Evolutionary conservation across 2,888 invertebrate species (phyloP), one percentile per base, ranked within the genome.

Genomic region (Ashinkailepas kermadecensis): DNA sequence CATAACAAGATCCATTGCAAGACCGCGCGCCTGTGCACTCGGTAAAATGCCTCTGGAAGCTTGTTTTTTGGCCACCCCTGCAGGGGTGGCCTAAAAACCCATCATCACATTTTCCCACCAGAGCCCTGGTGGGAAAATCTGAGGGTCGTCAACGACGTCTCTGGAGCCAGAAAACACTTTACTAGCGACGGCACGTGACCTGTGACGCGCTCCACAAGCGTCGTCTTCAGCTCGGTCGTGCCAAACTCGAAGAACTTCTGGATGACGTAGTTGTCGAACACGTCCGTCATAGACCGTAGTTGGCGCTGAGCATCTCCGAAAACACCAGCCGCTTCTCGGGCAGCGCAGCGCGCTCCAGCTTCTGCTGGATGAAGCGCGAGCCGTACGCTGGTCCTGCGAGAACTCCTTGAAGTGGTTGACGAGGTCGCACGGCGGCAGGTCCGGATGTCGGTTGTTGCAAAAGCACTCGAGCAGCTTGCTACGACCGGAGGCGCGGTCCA

Each of bases 171-270:
- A 39, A 4, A 39, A 39, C 39, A 39, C 39, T 4, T 39, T 39
- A 39, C 4, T 4, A 39, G 39, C 39, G 39, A 39, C 4, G 39
- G 4, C 39, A 39, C 39, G 99, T 99, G 95, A 39, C 97, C 95
- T 85, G 95, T 93, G 83, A 95, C 92, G 91, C 93, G 89, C 88
- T 94, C 94, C 81, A 96, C 97, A 85, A 99, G 89, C 10, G 96
- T 95, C n/a, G 95, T 94, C 89, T 97, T 97, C 89, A 99, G 99
- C 88, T 99, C 99, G 4, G 94, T 92, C 25, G 97, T 96, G 80
- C 99, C 99, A 87, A 97, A 97, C 88, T 99, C 99, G 87, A 99
- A 99, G 87, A 99, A 99, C 89, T 99, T 99, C 88, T 97, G 98
- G 87, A 98, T 97, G 81, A 98, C 97, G 88, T 98, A 98, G 88